Evolutionary conservation across 2,797 vertebrate species (phyloP), one percentile per base, ranked within the genome.

Genomic region (Chelonia mydas): DNA sequence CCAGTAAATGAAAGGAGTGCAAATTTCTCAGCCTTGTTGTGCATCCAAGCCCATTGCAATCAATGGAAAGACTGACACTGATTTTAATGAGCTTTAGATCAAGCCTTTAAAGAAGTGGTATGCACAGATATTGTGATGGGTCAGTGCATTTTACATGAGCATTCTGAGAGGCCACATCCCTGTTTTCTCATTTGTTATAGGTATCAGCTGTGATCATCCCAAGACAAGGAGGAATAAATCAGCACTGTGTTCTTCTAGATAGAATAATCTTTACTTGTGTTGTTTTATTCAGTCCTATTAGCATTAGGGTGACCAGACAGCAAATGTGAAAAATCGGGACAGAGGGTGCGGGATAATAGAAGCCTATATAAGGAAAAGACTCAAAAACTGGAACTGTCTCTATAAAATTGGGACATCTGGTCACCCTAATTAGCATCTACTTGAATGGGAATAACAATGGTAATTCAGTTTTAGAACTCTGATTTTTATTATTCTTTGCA

Each of bases 81-180:
- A 79, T 92, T 91, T 61, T 37, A 49, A 27, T 41, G 78, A 31
- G 6, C 23, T 51, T 41, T 87, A 33, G 53, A 57, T 84, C 76
- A 93, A 55, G 55, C 23, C 8, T 21, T 84, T 28, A 65, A 92
- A 90, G 76, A 90, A 80, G 13, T 17, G 59, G 41, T 16, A 3
- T 68, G n/a, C 59, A 90, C 11, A 88, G 93, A 50, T 84, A 81
- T 5, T 86, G 55, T 81, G 55, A 77, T 77, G 76, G 47, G 25
- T 68, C 41, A 92, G 33, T 74, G 80, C 27, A 37, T 94, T 94
- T 96, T 88, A 80, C 9, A 80, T 87, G 50, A 59, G 25, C 51
- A 81, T 92, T 89, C 17, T 90, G 57, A 80, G 91, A 90, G 74
- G 49, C 49, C 23, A 51, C 83, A 90, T 53, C 23, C 47, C 25